phyloP scores from a whole-genome alignment of 2,113 vertebrate genomes.

The Takifugu bimaculatus region DNA sequence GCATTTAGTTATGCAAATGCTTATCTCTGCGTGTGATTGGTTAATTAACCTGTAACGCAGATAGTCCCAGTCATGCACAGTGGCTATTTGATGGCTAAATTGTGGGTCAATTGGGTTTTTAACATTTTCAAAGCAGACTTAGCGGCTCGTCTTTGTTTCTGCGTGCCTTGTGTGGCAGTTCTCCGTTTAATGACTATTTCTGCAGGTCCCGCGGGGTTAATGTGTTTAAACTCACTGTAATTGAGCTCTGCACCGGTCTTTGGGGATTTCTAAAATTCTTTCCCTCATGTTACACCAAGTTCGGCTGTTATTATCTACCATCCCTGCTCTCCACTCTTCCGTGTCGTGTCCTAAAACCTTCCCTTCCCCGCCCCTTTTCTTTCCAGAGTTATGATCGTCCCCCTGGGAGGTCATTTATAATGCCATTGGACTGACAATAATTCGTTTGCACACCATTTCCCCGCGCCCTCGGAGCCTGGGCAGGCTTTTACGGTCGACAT shows the following conservation, averaged over 20 bases:
- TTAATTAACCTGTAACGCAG: constrained; percentile 78
- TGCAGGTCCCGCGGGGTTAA: constrained; percentile 69
- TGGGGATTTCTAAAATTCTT: constrained; percentile 42
- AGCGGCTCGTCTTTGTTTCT: constrained; percentile 63
- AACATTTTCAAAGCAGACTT: constrained; percentile 69
- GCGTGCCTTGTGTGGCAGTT: constrained; percentile 51
- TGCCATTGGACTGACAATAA: constrained; percentile 68
- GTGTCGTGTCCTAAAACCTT: constrained; percentile 23
- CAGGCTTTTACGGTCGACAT: constrained; percentile 55
- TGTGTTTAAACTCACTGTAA: constrained; percentile 74
- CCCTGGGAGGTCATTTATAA: constrained; percentile 69
- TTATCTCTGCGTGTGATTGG: constrained; percentile 73
- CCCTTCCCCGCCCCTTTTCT: constrained; percentile 11
- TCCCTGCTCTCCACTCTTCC: constrained; percentile 26
- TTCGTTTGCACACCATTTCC: constrained; percentile 68
- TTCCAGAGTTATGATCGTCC: constrained; percentile 59
- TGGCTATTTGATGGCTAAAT: constrained; percentile 68
- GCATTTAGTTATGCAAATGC: constrained; percentile 78
- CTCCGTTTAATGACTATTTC: constrained; percentile 68
- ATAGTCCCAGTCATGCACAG: constrained; percentile 59
- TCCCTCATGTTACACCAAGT: constrained; percentile 53
- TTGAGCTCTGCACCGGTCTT: constrained; percentile 71
- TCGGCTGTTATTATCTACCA: constrained; percentile 51
- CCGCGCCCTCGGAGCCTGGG: constrained; percentile 46
- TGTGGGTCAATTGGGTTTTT: constrained; percentile 76